phyloP scores from a whole-genome alignment of 2,888 invertebrate genomes.

The Hololepta plana region DNA sequence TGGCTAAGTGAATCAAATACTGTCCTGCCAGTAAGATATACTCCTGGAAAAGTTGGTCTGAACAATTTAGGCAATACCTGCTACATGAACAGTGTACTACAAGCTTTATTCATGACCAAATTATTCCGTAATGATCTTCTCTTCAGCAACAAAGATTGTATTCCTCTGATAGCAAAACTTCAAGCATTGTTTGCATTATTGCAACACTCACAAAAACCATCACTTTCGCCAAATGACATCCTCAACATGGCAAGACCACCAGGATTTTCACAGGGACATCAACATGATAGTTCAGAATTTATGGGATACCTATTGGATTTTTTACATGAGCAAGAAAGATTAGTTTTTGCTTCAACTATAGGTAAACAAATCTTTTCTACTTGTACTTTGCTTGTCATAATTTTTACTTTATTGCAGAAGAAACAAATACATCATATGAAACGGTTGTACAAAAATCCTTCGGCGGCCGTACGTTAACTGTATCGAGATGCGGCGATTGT shows the following conservation, averaged over 20 bases:
- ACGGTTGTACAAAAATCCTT: slow-evolving; percentile 52
- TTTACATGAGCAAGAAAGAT: slow-evolving; percentile 53
- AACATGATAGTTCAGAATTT: slow-evolving; percentile 82
- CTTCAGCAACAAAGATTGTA: slow-evolving; percentile 29
- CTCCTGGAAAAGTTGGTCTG: slow-evolving; percentile 47
- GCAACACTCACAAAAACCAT: slow-evolving; percentile 44
- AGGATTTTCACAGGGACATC: slow-evolving; percentile 57
- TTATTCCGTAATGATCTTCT: slow-evolving; percentile 56
- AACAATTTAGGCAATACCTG: slow-evolving; percentile 76
- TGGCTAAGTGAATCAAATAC: slow-evolving; percentile 22
- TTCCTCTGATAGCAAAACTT: slow-evolving; percentile 39
- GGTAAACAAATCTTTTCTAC: background rate
- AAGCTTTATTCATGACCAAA: slow-evolving; percentile 66
- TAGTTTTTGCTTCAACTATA: slow-evolving; percentile 11
- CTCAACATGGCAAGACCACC: slow-evolving; percentile 53
- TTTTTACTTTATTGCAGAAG: slow-evolving; percentile 4
- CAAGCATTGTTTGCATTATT: slow-evolving; percentile 58
- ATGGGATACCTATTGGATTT: slow-evolving; percentile 54
- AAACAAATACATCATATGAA: slow-evolving; percentile 2
- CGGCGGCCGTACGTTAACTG: slow-evolving; percentile 57
- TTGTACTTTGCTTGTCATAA: slow-evolving; percentile 1
- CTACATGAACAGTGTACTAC: slow-evolving; percentile 77
- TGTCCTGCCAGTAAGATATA: slow-evolving; percentile 14
- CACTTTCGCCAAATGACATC: slow-evolving; percentile 55
- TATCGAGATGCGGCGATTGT: slow-evolving; percentile 57